Evolutionary conservation across 2,797 vertebrate genomes (phyloP), one percentile per base, ranked within the genome.

Genomic region (Serranus cabrilla): DNA sequence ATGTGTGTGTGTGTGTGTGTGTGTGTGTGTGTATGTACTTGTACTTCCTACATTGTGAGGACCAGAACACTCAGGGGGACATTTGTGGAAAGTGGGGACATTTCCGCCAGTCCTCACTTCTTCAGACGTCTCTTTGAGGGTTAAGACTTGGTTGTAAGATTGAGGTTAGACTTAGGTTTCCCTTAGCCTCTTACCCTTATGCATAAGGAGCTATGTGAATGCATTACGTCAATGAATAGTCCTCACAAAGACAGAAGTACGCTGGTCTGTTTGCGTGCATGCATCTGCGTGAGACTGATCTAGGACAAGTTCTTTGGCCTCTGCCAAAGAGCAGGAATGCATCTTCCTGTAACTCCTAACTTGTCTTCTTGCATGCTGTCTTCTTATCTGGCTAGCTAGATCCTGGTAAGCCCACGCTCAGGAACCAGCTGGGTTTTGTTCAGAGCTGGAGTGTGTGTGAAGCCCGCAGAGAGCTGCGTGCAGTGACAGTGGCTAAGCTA

Each of bases 271-370:
- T 7, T 34, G 34, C 34, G 57, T 25, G 20, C 6, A 27, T 27
- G 3, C 6, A 6, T 27, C 27, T 40, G 7, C 20, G 11, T n/a
- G 1, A 58, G 54, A 54, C 25, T n/a, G 7, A 20, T 54, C 31
- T 45, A 69, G 51, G 23, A 55, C 11, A 52, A 68, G 31, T 55
- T 76, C 20, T 55, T 56, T 25, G 42, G 20, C 27, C 39, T 59
- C 61, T 37, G 75, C 69, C 69, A 76, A 71, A 73, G 16, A 49
- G 2, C 27, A 50, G n/a, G 40, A 73, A 52, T 49, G 42, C 39
- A 50, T n/a, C 56, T 49, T 69, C 74, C 39, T 59, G 51, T 68
- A 62, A 72, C 51, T 74, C 40, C 25, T 23, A 40, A 46, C 20
- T 61, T 65, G 39, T 47, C n/a, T 58, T 57, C 57, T 63, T 57